These are phyloP conservation scores for Syndactyla subalaris DNA, from an alignment of 2,797 vertebrate genomes.

Conservation along the genomic window DNA sequence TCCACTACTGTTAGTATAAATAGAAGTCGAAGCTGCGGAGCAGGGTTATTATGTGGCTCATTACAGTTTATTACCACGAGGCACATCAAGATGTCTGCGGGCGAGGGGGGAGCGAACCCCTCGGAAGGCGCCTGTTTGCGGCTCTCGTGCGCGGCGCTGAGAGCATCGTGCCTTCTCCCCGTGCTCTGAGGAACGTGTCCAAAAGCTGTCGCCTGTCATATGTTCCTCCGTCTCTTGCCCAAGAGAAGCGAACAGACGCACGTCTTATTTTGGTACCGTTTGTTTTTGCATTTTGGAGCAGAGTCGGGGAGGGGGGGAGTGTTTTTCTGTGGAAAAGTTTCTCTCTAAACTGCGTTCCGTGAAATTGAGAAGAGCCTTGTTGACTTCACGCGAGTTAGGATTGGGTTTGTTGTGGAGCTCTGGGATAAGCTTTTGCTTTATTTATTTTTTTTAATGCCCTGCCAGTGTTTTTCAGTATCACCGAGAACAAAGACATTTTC, in stretches of 20 bases:
- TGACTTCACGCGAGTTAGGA: neutral
- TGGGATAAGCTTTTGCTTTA: neutral
- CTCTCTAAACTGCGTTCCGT: neutral
- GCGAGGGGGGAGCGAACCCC: neutral
- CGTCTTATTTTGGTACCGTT: constrained; percentile 36
- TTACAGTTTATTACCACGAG: neutral
- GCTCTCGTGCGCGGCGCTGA: neutral
- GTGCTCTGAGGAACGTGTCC: neutral
- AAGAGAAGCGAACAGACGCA: constrained; percentile 19
- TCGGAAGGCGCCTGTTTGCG: neutral
- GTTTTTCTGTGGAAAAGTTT: neutral
- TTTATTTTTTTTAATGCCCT: neutral
- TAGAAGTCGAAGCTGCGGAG: neutral
- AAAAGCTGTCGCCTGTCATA: constrained; percentile 23
- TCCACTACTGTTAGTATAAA: neutral
- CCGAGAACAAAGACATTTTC: neutral
- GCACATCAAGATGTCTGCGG: neutral
- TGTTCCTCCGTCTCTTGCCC: neutral
- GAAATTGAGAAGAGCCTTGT: neutral
- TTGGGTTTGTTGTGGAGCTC: neutral
- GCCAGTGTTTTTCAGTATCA: neutral
- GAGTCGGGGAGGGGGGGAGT: neutral
- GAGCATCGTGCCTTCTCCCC: neutral
- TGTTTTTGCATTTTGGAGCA: neutral
- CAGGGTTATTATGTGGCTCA: neutral